A percentile compares a stretch with the other conserved stretches of the same genome.
phyloP scores from a whole-genome alignment of 2,113 vertebrate genomes.

The Takifugu bimaculatus region DNA sequence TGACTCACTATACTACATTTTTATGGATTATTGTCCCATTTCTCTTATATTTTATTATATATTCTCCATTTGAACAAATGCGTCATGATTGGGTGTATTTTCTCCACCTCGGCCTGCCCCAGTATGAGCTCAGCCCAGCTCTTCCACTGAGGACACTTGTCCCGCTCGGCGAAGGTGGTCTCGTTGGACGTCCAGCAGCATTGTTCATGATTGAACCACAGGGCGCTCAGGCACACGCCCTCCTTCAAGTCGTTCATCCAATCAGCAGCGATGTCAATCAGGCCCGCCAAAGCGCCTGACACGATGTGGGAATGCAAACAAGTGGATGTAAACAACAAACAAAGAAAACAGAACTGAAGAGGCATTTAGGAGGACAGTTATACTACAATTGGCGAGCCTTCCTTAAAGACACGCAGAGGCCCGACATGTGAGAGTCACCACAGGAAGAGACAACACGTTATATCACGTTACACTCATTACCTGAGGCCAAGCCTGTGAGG shows the following conservation, averaged over 20 bases:
- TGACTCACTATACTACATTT: no score
- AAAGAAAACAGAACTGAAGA: not conserved
- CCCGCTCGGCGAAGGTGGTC: conserved; percentile 92
- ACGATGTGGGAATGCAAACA: not conserved
- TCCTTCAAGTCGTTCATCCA: conserved; percentile 99
- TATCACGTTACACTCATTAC: conserved; percentile 62
- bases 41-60: no score
- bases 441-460: conserved; percentile 7
- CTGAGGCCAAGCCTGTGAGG: conserved; percentile 92
- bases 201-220: conserved; percentile 99
- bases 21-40: no score
- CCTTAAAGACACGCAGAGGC: conserved; percentile 1
- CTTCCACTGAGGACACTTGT: conserved; percentile 98
- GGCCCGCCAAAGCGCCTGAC: conserved; percentile 91
- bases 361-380: not conserved
- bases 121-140: conserved; percentile 98
- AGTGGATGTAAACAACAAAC: conserved; percentile 1
- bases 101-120: conserved; percentile 90
- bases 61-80: no score
- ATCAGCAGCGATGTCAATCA: conserved; percentile 97
- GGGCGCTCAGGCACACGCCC: conserved; percentile 91
- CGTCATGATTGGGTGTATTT: not conserved
- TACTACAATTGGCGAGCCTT: conserved; percentile 16
- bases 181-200: conserved; percentile 98
- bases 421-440: conserved; percentile 33